These are phyloP conservation scores for Drosophila kokeensis DNA, from an alignment of 2,888 invertebrate species.

Conservation along the genomic window DNA sequence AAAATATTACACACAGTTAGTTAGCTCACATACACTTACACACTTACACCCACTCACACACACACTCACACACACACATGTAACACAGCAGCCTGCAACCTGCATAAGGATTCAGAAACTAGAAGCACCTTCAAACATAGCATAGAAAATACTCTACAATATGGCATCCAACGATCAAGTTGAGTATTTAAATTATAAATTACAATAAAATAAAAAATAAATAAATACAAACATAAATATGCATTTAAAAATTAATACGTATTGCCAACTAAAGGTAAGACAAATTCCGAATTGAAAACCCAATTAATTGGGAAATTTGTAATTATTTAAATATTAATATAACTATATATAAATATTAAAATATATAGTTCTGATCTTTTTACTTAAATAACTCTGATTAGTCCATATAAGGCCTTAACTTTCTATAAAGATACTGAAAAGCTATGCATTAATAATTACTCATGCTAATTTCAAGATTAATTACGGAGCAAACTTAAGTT, in stretches of 20 bases:
- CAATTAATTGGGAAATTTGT: neutral
- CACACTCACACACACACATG: neutral
- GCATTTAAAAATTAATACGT: neutral
- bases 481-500: neutral
- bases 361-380: too few species aligned
- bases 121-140: constrained; percentile 2
- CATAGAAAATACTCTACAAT: constrained; percentile 26
- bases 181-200: neutral
- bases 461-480: neutral
- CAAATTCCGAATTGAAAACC: neutral
- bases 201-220: neutral
- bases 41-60: neutral
- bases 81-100: constrained; percentile 21
- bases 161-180: neutral
- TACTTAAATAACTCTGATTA: too few species aligned
- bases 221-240: neutral
- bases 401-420: neutral
- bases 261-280: neutral
- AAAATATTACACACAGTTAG: constrained; percentile 71
- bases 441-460: neutral
- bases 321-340: neutral
- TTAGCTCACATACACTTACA: constrained; percentile 41
- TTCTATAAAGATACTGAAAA: neutral
- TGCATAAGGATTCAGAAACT: constrained; percentile 34
- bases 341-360: too few species aligned